These are phyloP conservation scores for Dryocosmus kuriphilus DNA, from an alignment of 2,888 invertebrate genomes.

Conservation along the genomic window DNA sequence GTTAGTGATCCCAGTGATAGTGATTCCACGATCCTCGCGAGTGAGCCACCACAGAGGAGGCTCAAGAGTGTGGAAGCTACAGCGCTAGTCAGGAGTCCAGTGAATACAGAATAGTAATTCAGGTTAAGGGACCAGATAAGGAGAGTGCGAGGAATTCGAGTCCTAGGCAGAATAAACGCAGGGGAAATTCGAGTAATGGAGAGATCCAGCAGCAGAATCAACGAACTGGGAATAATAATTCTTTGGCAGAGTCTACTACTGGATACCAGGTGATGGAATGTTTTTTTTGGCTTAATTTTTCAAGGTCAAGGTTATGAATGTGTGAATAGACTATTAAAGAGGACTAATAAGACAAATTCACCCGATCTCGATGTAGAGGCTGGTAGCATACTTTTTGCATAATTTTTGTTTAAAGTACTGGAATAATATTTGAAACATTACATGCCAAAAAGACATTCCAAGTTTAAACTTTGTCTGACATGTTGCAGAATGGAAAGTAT, in stretches of 20 bases:
- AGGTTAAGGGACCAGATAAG: slow-evolving; percentile 83
- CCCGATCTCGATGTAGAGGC: background rate
- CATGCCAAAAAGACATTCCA: too few relatives aligned
- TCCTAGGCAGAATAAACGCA: slow-evolving; percentile 68
- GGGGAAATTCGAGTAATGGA: slow-evolving; percentile 58
- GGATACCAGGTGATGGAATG: slow-evolving; percentile 80
- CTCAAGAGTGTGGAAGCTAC: slow-evolving; percentile 75
- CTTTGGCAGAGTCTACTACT: slow-evolving; percentile 67
- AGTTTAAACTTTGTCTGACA: too few relatives aligned
- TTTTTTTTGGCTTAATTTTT: too few relatives aligned
- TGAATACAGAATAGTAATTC: slow-evolving; percentile 92
- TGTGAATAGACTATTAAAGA: too few relatives aligned
- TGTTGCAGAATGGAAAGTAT: too few relatives aligned
- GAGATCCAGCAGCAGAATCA: slow-evolving; percentile 49
- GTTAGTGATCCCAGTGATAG: slow-evolving; percentile 94
- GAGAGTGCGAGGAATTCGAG: slow-evolving; percentile 68
- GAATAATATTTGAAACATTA: too few relatives aligned
- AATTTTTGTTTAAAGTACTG: too few relatives aligned
- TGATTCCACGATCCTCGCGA: slow-evolving; percentile 91
- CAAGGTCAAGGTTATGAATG: too few relatives aligned
- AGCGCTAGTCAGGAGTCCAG: slow-evolving; percentile 74
- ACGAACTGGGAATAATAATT: slow-evolving; percentile 77
- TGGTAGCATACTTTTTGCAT: too few relatives aligned
- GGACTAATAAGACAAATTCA: too few relatives aligned
- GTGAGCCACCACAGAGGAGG: slow-evolving; percentile 84